Evolutionary conservation across 2,888 invertebrate species (phyloP), one percentile per base, ranked within the genome.

Genomic region (Dinocampus coccinellae): DNA sequence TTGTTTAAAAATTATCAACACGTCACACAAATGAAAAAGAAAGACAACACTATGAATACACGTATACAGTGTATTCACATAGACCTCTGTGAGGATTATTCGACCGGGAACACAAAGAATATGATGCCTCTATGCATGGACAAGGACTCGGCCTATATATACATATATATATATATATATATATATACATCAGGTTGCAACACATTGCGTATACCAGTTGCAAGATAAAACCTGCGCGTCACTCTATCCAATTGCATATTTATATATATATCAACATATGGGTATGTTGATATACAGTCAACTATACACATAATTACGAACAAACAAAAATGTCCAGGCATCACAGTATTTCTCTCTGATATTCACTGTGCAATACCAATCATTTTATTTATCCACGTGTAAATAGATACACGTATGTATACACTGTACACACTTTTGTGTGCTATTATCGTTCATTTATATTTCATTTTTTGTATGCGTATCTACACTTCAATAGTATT

Each of bases 1-100:
- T 87, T 85, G 85, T 87, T 84, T 82, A 79, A 83, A 86, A 86
- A 86, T 86, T 86, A 87, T 86, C 86, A 86, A 86, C 84, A 82
- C 83, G 83, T 83, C 81, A 82, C 85, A 85, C 85, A 87, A 85
- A 84, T 84, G 80, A 79, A 78, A 74, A 39, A 47, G 52, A 42
- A 26, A 29, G 52, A 52, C 7, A 26, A 24, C 9, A 16, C 20
- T 34, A 11, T 36, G 20, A 60, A 34, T 33, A 33, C 20, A 29
- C 26, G 7, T 29, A 57, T n/a, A 58, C 16, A 34, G 55, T 55
- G 11, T n/a, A 24, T 24, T 55, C 55, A 47, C 55, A 55, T 72
- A 72, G 72, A 72, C 39, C 61, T 63, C 39, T 42, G 58, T 36
- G 69, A 42, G 3, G 53, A 34, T 61, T 55, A 36, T 33, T 57